Evolutionary conservation across 2,113 vertebrate species (phyloP).

Genomic region (Eptesicus fuscus): DNA sequence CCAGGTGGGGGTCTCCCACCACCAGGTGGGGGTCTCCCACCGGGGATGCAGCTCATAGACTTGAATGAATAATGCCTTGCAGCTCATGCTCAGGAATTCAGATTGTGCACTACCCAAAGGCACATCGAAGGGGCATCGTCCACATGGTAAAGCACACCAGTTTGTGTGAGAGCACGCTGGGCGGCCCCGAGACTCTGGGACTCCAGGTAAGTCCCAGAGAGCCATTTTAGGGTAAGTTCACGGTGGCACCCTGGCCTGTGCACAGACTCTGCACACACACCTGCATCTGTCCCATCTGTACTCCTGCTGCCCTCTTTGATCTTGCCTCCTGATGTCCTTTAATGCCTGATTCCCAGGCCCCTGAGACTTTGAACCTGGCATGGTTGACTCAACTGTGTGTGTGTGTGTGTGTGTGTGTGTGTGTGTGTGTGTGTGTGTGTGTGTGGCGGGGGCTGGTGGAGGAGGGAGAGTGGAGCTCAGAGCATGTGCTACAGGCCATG

Average conservation of each 20-base stretch:
- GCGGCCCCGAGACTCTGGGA: background rate
- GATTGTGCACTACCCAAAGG: background rate
- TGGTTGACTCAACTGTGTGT: background rate
- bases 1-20: background rate
- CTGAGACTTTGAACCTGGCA: background rate
- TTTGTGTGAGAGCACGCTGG: background rate
- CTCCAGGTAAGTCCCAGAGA: background rate
- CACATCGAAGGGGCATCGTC: background rate
- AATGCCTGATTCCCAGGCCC: background rate
- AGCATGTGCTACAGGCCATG: background rate
- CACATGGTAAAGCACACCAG: accelerated
- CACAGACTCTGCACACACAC: background rate
- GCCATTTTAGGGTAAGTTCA: background rate
- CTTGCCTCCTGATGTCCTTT: background rate
- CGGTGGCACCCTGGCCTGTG: background rate
- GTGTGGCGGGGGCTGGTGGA: accelerated
- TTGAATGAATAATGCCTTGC: background rate
- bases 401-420: background rate
- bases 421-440: background rate
- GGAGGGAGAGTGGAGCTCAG: background rate
- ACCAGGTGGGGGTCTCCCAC: background rate
- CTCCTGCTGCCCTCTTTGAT: background rate
- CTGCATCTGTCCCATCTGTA: too few species aligned
- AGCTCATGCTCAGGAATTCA: background rate
- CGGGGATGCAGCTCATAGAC: background rate